Evolutionary conservation across 2,888 invertebrate genomes (phyloP), one percentile per base, ranked within the genome.

Genomic region (Glyphotaelius pellucidus): DNA sequence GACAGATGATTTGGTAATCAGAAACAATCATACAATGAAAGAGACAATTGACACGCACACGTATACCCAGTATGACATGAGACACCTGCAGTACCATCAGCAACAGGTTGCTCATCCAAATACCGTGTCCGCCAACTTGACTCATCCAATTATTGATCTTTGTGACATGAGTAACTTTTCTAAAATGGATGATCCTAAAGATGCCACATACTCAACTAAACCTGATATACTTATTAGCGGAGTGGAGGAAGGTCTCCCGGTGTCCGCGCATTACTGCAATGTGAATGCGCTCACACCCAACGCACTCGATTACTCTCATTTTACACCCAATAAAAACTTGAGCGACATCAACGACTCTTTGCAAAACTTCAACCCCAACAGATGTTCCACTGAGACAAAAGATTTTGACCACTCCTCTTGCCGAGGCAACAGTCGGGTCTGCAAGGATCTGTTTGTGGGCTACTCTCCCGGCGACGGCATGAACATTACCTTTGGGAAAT

Each of bases 361-460:
- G 15, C 47, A 87, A 25, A 42, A 38, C 30, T 93, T 93, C 80
- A 91, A 93, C 84, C 93, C 93, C 0, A 90, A 93, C 32, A 89
- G 93, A 85, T 93, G 93, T 84, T 96, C 96, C 0, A 96, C 96
- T 1, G 96, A 96, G 94, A 95, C 94, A 92, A 96, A 96, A 94
- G 90, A 91, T 14, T 88, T 86, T n/a, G 83, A 87, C 12, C 89
- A 91, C 38, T 79, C 67, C 30, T 35, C 84, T 4, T 80, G 90
- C 38, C 80, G 84, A 25, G 38, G 31, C 67, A 38, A 30, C 9
- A 91, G 84, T 30, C 84, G 87, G 11, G 79, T 90, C 25, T 91
- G 91, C 52, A 81, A 88, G 67, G 92, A 92, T n/a, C 83, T 90
- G 80, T 89, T 92, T 25, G 47, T 81, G 31, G 81, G 85, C n/a